These are phyloP conservation scores for Eueremaeus valkanovi DNA, from an alignment of 2,888 invertebrate genomes.

Conservation along the genomic window DNA sequence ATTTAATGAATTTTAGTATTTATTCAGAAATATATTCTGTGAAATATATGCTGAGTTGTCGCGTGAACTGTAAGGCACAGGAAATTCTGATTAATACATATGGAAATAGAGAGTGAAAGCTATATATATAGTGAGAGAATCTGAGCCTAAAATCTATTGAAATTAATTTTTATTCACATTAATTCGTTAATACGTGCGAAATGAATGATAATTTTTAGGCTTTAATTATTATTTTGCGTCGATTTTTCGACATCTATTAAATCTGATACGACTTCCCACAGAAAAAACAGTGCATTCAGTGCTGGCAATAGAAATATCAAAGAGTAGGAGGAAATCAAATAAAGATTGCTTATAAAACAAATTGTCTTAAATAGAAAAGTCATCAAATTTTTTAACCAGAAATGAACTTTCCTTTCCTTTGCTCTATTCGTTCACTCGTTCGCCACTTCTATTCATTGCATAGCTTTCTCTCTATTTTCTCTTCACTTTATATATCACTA, in stretches of 20 bases:
- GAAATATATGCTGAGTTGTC: neutral
- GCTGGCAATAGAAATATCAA: neutral
- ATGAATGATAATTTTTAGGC: neutral
- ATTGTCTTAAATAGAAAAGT: neutral
- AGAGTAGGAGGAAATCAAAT: neutral
- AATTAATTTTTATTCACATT: neutral
- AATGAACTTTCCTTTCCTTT: neutral
- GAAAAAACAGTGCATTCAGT: neutral
- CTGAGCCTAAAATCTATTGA: slow-evolving; percentile 5
- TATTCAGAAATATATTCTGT: neutral
- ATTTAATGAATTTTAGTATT: slow-evolving; percentile 4
- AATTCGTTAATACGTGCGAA: neutral
- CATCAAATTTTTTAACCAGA: slow-evolving; percentile 16
- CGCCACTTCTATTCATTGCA: no score
- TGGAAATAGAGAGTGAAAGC: no score
- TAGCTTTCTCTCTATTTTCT: neutral
- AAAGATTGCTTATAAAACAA: neutral
- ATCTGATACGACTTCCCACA: neutral
- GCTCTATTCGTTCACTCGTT: neutral
- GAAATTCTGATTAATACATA: neutral
- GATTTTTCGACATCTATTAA: neutral
- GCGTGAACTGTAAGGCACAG: neutral
- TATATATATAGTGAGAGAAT: neutral
- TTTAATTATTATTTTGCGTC: neutral
- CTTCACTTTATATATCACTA: no score